These are phyloP conservation scores for Hesperia comma DNA, from an alignment of 2,888 invertebrate genomes.

Conservation along the genomic window DNA sequence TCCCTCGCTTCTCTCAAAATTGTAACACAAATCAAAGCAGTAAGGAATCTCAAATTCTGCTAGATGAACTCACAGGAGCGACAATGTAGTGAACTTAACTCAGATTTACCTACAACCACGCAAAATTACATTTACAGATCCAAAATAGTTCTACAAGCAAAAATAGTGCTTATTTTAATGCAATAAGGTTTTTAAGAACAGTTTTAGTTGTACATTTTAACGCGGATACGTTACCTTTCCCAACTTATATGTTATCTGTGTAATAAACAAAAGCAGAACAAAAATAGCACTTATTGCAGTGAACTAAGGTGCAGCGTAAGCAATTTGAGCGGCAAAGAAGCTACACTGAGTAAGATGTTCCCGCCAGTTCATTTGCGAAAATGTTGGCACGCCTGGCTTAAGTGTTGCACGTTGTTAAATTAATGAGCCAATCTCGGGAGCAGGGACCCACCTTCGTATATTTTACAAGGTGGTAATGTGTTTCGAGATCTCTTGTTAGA, in stretches of 20 bases:
- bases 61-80: slow-evolving; percentile 57
- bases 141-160: slow-evolving; percentile 37
- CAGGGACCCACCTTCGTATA: slow-evolving; percentile 72
- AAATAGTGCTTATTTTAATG: slow-evolving; percentile 26
- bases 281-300: slow-evolving; percentile 10
- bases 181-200: slow-evolving; percentile 8
- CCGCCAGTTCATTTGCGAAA: slow-evolving; percentile 80
- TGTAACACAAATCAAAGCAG: slow-evolving; percentile 71
- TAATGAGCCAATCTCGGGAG: slow-evolving; percentile 81
- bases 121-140: slow-evolving; percentile 21
- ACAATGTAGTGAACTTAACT: slow-evolving; percentile 65
- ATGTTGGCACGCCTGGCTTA: slow-evolving; percentile 79
- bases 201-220: slow-evolving; percentile 1
- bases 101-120: slow-evolving; percentile 45
- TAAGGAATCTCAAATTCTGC: slow-evolving; percentile 44
- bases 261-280: background rate
- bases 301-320: background rate
- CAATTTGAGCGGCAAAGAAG: background rate
- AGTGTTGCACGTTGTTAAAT: slow-evolving; percentile 83
- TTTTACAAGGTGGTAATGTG: slow-evolving; percentile 82
- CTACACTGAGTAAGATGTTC: slow-evolving; percentile 45
- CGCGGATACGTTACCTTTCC: slow-evolving; percentile 7
- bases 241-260: slow-evolving; percentile 6
- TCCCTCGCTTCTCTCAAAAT: slow-evolving; percentile 49
- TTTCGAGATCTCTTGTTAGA: slow-evolving; percentile 38